Conservation (phyloP, 2,797 vertebrate species). For the Tenualosa thibaudeaui region DNA sequence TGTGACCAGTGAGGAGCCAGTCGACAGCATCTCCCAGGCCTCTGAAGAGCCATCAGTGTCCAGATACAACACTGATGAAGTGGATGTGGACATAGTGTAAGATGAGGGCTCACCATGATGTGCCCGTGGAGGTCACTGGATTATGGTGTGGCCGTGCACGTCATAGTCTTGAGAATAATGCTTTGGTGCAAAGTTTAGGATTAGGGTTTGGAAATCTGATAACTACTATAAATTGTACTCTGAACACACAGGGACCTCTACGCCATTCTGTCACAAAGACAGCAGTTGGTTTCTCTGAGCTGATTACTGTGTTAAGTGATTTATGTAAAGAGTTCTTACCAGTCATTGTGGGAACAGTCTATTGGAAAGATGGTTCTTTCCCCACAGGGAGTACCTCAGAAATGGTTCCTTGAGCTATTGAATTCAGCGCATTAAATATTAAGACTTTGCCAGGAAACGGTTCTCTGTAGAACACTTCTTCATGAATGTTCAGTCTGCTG, state of each 20-base stretch:
- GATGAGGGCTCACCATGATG: neutral
- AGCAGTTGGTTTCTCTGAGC: conserved; percentile 9
- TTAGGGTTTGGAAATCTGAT: neutral
- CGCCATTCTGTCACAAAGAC: neutral
- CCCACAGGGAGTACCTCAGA: neutral
- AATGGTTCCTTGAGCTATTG: neutral
- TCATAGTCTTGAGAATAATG: neutral
- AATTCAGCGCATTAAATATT: neutral
- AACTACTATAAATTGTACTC: neutral
- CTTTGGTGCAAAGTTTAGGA: neutral
- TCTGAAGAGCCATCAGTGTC: neutral
- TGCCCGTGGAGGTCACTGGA: neutral
- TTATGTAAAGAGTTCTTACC: neutral
- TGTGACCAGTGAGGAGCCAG: conserved; percentile 46
- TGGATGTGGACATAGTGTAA: conserved; percentile 57
- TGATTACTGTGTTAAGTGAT: conserved; percentile 6
- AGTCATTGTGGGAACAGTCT: neutral
- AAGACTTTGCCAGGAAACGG: neutral
- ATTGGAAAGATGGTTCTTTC: neutral
- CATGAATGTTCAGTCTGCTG: neutral
- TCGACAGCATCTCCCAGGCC: conserved; percentile 26
- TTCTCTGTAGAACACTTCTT: neutral
- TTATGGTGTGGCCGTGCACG: neutral
- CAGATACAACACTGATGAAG: conserved; percentile 47
- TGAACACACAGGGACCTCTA: neutral